A percentile compares a stretch with the other conserved stretches of the same genome.
Conservation (phyloP, 2,888 invertebrate genomes). For the Crocallis elinguaria region DNA sequence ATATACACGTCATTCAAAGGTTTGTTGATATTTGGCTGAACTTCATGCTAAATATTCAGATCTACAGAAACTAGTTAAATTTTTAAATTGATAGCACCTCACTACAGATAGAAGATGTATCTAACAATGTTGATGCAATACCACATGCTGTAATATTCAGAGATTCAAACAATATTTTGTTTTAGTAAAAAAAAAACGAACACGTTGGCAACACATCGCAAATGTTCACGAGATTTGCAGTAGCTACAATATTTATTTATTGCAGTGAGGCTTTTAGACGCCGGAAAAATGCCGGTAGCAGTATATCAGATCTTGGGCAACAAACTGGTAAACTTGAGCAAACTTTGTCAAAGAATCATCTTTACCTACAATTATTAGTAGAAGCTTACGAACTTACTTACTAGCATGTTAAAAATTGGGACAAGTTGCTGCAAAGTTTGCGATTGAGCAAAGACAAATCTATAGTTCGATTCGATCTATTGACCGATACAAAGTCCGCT, state of each 20-base stretch:
- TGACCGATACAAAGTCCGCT: not conserved
- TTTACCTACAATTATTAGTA: not conserved
- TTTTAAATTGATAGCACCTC: conserved; percentile 3
- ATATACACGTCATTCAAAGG: conserved; percentile 61
- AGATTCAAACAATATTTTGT: no score
- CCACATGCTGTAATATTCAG: no score
- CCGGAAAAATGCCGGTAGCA: conserved; percentile 38
- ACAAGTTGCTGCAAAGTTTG: conserved; percentile 10
- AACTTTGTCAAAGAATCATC: not conserved
- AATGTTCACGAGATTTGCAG: no score
- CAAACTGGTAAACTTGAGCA: conserved; percentile 16
- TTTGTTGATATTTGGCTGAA: conserved; percentile 31
- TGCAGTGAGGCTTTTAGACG: conserved; percentile 38
- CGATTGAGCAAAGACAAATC: not conserved
- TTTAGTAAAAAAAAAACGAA: no score
- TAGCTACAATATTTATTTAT: no score
- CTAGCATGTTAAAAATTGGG: not conserved
- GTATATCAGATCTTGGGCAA: conserved; percentile 33
- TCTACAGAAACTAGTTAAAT: conserved; percentile 16
- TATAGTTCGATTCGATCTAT: no score
- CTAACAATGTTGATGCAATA: no score
- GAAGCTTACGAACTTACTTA: not conserved
- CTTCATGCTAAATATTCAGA: conserved; percentile 15
- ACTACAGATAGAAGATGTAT: no score
- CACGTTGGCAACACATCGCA: no score